Conservation (phyloP, 2,113 vertebrate species). For the Glaucomys volans region DNA sequence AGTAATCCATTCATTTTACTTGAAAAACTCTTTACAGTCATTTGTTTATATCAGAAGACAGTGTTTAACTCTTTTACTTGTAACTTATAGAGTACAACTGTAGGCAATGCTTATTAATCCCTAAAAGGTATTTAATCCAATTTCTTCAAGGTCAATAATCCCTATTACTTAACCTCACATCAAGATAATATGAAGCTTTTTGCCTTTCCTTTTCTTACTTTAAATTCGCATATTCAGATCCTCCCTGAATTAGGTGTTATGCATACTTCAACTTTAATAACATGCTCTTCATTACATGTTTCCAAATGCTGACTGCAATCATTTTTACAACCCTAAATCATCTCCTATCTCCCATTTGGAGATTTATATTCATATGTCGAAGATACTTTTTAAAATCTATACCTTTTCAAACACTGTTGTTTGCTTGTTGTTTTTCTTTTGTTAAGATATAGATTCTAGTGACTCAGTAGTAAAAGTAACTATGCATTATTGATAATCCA, state of each 20-base stretch:
- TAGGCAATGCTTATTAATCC: conserved; percentile 26
- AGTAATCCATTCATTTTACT: conserved; percentile 15
- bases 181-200: background rate
- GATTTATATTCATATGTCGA: background rate
- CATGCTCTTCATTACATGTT: background rate
- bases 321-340: background rate
- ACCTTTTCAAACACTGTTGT: background rate
- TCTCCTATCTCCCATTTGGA: background rate
- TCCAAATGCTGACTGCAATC: conserved; percentile 36
- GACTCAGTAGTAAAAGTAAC: conserved; percentile 58
- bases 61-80: background rate
- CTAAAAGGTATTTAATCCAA: conserved; percentile 24
- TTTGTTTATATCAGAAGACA: background rate
- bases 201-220: background rate
- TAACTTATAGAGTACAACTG: conserved; percentile 30
- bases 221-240: conserved; percentile 21
- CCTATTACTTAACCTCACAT: conserved; percentile 1
- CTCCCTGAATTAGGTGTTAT: background rate
- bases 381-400: conserved; percentile 52
- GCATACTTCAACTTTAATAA: background rate
- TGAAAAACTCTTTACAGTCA: conserved; percentile 21
- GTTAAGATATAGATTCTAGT: conserved; percentile 47
- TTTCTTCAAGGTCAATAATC: background rate
- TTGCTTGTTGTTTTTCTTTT: conserved; percentile 25
- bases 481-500: conserved; percentile 31